phyloP scores from a whole-genome alignment of 2,888 invertebrate genomes.

The Drosophila koepferae region DNA sequence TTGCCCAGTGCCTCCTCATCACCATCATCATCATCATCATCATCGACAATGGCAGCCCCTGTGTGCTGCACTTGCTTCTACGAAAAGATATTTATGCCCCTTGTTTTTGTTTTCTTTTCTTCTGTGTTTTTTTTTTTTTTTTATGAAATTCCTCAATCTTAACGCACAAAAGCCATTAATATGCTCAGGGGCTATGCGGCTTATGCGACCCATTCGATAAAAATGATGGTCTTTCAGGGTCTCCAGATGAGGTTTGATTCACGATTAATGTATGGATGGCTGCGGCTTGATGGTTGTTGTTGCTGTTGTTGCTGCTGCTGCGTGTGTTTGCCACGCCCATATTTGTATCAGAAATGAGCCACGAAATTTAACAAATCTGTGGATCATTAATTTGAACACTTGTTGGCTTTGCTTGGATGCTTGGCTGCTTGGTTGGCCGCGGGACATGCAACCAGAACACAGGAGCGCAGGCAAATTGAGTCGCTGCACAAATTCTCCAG shows the following conservation, averaged over 20 bases:
- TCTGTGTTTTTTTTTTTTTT: not conserved
- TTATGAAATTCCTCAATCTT: conserved; percentile 64
- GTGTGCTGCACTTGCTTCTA: conserved; percentile 37
- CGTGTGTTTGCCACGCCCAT: conserved; percentile 62
- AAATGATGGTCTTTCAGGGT: conserved; percentile 29
- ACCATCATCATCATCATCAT: not conserved
- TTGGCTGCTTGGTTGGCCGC: conserved; percentile 29
- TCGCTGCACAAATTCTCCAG: conserved; percentile 52
- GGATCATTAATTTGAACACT: conserved; percentile 79
- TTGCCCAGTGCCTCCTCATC: not conserved
- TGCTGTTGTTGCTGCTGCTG: conserved; percentile 2
- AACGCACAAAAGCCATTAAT: conserved; percentile 72
- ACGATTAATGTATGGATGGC: conserved; percentile 67
- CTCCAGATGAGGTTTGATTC: conserved; percentile 47
- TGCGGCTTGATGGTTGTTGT: conserved; percentile 14
- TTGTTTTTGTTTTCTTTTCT: conserved; percentile 10
- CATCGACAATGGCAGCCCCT: conserved; percentile 11
- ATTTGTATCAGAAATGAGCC: conserved; percentile 60
- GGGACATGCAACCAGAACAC: conserved; percentile 14
- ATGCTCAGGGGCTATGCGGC: conserved; percentile 56
- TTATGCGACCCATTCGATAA: conserved; percentile 27
- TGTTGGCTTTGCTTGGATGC: conserved; percentile 45
- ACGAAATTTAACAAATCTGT: conserved; percentile 80
- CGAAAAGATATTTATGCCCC: conserved; percentile 51
- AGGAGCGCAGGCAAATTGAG: conserved; percentile 61